These are phyloP conservation scores for Drosophila seclusa DNA, from an alignment of 2,888 invertebrate species.

Conservation along the genomic window DNA sequence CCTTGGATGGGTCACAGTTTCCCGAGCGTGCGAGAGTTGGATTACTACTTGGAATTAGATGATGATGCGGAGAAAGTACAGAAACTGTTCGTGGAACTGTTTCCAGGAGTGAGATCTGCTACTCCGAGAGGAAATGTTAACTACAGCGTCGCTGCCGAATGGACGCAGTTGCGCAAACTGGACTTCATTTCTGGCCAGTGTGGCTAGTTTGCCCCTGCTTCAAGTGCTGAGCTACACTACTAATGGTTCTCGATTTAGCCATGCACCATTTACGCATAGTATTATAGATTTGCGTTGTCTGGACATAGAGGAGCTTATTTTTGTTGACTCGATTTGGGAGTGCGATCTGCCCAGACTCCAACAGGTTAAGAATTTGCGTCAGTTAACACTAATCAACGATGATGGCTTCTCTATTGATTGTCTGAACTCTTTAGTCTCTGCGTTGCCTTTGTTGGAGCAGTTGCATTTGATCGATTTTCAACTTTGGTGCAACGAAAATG, in stretches of 20 bases:
- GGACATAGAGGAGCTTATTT: background rate
- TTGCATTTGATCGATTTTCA: slow-evolving; percentile 15
- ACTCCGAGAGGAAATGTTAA: background rate
- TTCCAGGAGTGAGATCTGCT: slow-evolving; percentile 8
- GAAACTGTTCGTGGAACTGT: slow-evolving; percentile 7
- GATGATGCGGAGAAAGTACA: background rate
- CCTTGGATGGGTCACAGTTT: slow-evolving; percentile 15
- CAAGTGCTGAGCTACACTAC: background rate
- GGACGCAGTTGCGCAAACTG: slow-evolving; percentile 15
- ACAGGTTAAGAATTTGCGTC: background rate
- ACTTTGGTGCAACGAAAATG: slow-evolving; percentile 13
- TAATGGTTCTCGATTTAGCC: background rate
- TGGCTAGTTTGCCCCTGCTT: slow-evolving; percentile 18
- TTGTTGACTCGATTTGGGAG: slow-evolving; percentile 15
- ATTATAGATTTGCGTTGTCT: slow-evolving; percentile 7
- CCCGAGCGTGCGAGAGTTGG: slow-evolving; percentile 8
- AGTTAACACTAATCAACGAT: slow-evolving; percentile 16
- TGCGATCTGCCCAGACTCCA: background rate
- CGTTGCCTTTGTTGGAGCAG: slow-evolving; percentile 15
- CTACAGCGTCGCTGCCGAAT: background rate
- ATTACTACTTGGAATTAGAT: slow-evolving; percentile 6
- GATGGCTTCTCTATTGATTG: background rate
- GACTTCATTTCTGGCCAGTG: background rate
- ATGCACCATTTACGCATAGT: background rate
- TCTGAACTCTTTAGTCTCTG: slow-evolving; percentile 1